Evolutionary conservation across 1,140 invertebrate genomes (phyloP), one percentile per base, ranked within the genome.

Genomic region (Lycorma delicatula): DNA sequence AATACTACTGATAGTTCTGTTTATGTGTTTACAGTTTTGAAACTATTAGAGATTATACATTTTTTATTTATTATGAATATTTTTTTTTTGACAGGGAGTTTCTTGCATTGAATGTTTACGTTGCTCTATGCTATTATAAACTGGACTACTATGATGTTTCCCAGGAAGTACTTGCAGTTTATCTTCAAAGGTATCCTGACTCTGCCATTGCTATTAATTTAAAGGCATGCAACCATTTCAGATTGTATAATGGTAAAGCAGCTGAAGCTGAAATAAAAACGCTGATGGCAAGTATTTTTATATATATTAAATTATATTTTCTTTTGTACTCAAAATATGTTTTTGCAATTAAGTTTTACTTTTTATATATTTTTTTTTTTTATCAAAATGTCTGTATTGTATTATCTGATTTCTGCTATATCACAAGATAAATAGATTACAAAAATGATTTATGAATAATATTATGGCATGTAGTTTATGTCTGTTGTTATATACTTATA

Each of bases 51-150:
- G 7, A 34, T 34, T n/a, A 34, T 34, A 34, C 7, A 9, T 34
- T 34, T 34, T n/a, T n/a, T n/a, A n/a, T n/a, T n/a, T 6, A 11
- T 46, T 16, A 13, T 16, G 6, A 13, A 16, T 46, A 46, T 51
- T n/a, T 2, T 23, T 46, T 62, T 49, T 71, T 67, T 77, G 80
- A 58, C 74, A 93, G 93, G 65, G 87, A 94, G 51, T 95, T 86
- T 72, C 73, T 96, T 63, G 96, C 96, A 6, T 72, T 99, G 44
- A 97, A 98, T 74, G 93, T 98, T 7, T 99, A 99, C 72, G 86
- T 98, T 54, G 97, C 95, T 0, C 73, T 98, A 7, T 98, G 96
- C 67, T 98, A 98, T 71, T 98, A 98, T 71, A 98, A 98, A 72
- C 72, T 98, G 50, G 96, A 98, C 73, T 91, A 91, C 67, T 91